Base-by-base conservation (phyloP, 2,888 invertebrate genomes). In the Celastrina argiolus region DNA sequence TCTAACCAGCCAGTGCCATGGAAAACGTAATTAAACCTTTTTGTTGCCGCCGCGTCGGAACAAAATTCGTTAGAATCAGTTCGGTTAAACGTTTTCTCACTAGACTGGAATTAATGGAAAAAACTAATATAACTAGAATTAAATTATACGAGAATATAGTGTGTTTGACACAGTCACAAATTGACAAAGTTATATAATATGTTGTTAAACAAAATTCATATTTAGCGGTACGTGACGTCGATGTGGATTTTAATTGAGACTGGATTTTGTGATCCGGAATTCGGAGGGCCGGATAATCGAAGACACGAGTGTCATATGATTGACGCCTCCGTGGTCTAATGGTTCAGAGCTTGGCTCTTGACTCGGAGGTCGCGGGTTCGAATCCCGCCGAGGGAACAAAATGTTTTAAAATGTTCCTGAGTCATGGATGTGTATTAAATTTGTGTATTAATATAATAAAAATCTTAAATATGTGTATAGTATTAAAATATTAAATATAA, bases 131-230 rank as follows among this genome's bases (percentile, higher is more conserved):
- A 36, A 36, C 51, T 51, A 51, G 22, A 5, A 51, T 51, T 51
- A 51, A 51, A 51, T 51, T 51, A 22, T 51, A 26, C 51, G 51
- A 26, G 6, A 59, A 59, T n/a, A 34, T 56, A 51, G 51, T 34
- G 59, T 59, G 59, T 59, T 59, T 59, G 34, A 59, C 59, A 59
- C 59, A 59, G 16, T 51, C 51, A 51, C 51, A 51, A 51, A 59
- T 31, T 34, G 18, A 59, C 34, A 34, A 34, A 59, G 31, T 34
- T 16, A 12, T 59, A 59, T 18, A 16, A 6, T 56, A 56, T 56
- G 16, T 34, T 59, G 16, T 59, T 59, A 34, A 59, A 59, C 34
- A 12, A 18, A 59, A 59, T 59, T 59, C 31, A 18, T 59, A 34
- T 18, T 34, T 14, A 51, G 51, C 14, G 5, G 26, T 51, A 26